Base-by-base conservation (phyloP, 2,888 invertebrate species). In the Hartigia nigra region DNA sequence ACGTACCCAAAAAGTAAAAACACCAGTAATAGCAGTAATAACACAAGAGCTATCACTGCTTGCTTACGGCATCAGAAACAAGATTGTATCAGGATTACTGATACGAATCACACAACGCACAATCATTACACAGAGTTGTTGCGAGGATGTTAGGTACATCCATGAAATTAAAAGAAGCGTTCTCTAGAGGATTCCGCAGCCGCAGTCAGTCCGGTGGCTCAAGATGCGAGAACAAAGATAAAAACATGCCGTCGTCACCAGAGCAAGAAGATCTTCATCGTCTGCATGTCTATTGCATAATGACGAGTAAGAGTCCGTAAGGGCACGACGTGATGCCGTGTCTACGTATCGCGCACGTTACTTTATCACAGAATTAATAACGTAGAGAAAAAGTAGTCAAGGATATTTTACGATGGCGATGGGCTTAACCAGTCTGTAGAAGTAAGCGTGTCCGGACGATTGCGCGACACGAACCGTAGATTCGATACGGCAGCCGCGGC, bases 251-350 rank as follows among this genome's bases (percentile, higher is more conserved):
- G 74, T 70, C 82, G 82, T 81, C 82, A 82, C 80, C 82, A 81
- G 76, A 80, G 77, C 78, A 77, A 79, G 55, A 55, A 55, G 55
- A 80, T 76, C 81, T 77, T 78, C 78, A 81, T 81, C 84, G 76
- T 77, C 82, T 80, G 84, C 81, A 77, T 79, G 77, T 85, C 80
- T 87, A 87, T 91, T 91, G 91, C 91, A 90, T 91, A 91, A 91
- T 90, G 88, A 88, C 88, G 88, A 87, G 87, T 85, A 87, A 88
- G 88, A 87, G 76, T 74, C 31, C 35, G 70, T 78, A 75, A 69
- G 74, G 35, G 36, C 77, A 74, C 78, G 76, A 35, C 81, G 81
- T 72, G 69, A 76, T 77, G 75, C 77, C 78, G 78, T 80, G 79
- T 72, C 31, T 34, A 31, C 72, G 72, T 72, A 72, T 34, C 31